A percentile compares a stretch with the other conserved stretches of the same genome.
These are phyloP conservation scores for Terebella lapidaria DNA, from an alignment of 2,888 invertebrate species.

Conservation along the genomic window DNA sequence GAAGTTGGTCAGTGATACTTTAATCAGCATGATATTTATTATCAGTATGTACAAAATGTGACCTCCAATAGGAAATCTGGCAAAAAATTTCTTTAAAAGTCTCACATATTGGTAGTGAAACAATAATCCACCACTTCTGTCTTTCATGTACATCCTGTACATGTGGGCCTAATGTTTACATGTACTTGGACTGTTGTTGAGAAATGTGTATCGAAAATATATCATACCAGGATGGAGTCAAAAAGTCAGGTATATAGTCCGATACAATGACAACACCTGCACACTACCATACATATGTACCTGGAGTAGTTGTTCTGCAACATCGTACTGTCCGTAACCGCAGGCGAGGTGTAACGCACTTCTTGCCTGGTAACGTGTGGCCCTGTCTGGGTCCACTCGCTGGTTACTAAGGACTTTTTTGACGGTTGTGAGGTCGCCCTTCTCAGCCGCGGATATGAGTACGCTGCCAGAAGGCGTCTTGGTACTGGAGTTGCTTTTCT, in stretches of 20 bases:
- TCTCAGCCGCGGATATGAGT: slow-evolving; percentile 35
- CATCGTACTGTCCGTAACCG: slow-evolving; percentile 43
- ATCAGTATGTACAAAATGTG: too few species aligned
- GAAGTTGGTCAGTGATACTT: too few species aligned
- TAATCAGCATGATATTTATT: too few species aligned
- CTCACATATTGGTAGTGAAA: too few species aligned
- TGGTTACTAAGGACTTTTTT: slow-evolving; percentile 26
- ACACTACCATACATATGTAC: neutral
- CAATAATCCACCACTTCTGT: too few species aligned
- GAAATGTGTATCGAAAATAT: too few species aligned
- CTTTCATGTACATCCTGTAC: too few species aligned
- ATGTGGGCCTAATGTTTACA: too few species aligned
- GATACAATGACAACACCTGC: neutral
- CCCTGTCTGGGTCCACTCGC: slow-evolving; percentile 24
- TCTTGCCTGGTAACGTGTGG: slow-evolving; percentile 23
- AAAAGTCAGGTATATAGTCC: neutral
- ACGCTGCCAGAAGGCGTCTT: neutral
- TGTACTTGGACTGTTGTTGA: too few species aligned
- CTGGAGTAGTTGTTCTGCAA: slow-evolving; percentile 38
- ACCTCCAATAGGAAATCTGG: too few species aligned
- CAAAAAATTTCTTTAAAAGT: too few species aligned
- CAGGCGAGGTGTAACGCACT: slow-evolving; percentile 42
- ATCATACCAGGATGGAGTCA: neutral
- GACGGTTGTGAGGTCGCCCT: slow-evolving; percentile 31
- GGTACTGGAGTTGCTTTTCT: neutral